Conservation (phyloP, 2,888 invertebrate species). For the Formica aserva region DNA sequence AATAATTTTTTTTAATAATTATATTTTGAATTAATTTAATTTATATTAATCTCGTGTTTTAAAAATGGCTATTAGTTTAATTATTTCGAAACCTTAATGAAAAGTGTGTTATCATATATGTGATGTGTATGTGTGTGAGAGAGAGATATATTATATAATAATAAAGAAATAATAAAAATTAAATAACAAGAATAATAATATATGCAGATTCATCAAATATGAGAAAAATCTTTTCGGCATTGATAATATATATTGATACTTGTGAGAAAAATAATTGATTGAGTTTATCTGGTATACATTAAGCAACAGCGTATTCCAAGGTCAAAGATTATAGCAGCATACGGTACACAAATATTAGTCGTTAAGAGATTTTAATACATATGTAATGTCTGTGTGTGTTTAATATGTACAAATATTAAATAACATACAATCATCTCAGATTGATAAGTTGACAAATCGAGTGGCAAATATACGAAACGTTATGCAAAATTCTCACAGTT, state of each 20-base stretch:
- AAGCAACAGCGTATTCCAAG: not conserved
- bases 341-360: not conserved
- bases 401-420: conserved; percentile 13
- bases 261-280: conserved; percentile 13
- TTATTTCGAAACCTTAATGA: not conserved
- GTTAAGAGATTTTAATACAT: conserved; percentile 7
- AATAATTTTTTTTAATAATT: no score
- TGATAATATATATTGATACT: not conserved
- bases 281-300: conserved; percentile 4
- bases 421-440: not conserved
- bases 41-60: not conserved
- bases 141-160: not conserved
- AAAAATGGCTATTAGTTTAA: not conserved
- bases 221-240: not conserved
- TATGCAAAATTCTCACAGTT: conserved; percentile 33
- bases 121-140: not conserved
- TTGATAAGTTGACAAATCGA: not conserved
- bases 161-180: not conserved
- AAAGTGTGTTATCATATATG: no score
- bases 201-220: not conserved
- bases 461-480: not conserved
- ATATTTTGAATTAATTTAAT: no score
- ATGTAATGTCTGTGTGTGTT: not conserved
- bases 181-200: not conserved
- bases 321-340: not conserved